Percentiles rank a stretch among this genome's conserved stretches.
These are phyloP conservation scores for Eupithecia dodoneata DNA, from an alignment of 2,888 invertebrate species.

Conservation along the genomic window DNA sequence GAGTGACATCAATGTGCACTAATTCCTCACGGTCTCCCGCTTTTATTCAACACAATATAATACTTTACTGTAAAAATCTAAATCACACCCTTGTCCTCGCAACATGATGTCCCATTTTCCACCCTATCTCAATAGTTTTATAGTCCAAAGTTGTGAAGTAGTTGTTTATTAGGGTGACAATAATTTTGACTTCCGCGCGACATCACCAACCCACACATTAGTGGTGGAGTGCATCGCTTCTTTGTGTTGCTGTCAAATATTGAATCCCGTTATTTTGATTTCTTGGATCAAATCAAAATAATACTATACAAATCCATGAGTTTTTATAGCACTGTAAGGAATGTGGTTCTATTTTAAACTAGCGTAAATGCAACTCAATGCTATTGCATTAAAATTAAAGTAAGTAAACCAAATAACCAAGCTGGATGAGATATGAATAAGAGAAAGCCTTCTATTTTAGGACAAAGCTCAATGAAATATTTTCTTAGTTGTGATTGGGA, in stretches of 20 bases:
- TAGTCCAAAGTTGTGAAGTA: slow-evolving; percentile 33
- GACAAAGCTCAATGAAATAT: background rate
- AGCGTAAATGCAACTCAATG: background rate
- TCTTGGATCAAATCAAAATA: slow-evolving; percentile 1
- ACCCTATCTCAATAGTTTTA: slow-evolving; percentile 8
- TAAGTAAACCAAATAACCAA: background rate
- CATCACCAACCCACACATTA: slow-evolving; percentile 77
- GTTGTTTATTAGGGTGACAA: slow-evolving; percentile 51
- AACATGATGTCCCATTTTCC: slow-evolving; percentile 29
- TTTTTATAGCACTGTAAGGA: background rate
- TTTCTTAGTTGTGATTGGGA: background rate
- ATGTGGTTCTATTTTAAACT: background rate
- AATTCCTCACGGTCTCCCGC: slow-evolving; percentile 80
- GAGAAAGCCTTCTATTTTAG: too few species aligned
- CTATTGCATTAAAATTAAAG: background rate
- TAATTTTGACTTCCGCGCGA: slow-evolving; percentile 68
- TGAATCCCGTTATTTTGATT: slow-evolving; percentile 4
- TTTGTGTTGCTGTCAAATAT: slow-evolving; percentile 25
- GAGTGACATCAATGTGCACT: slow-evolving; percentile 74
- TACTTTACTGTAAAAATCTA: slow-evolving; percentile 51
- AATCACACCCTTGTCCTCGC: slow-evolving; percentile 44
- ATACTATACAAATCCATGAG: background rate
- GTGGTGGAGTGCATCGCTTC: slow-evolving; percentile 54
- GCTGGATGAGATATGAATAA: too few species aligned
- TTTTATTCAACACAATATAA: slow-evolving; percentile 65